Evolutionary conservation across 2,113 vertebrate species (phyloP).

Genomic region (Rallus limicola): DNA sequence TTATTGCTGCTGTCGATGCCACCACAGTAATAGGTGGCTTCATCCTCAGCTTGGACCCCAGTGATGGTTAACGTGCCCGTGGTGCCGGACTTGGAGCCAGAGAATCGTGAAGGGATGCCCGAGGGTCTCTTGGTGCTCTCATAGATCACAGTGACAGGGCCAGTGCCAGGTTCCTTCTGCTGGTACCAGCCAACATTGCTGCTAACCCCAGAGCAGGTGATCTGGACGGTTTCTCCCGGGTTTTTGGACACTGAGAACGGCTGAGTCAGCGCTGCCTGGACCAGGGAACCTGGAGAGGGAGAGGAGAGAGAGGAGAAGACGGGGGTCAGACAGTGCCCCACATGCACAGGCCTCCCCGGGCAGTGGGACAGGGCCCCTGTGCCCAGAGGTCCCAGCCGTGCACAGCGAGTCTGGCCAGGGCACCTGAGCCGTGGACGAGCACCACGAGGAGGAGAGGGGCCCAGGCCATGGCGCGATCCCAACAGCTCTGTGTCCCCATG

Average conservation of each 20-base stretch:
- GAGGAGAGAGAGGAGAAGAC: neutral
- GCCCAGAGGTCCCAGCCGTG: too few species aligned
- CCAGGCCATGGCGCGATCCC: neutral
- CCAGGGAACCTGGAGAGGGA: neutral
- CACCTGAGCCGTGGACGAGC: constrained; percentile 15
- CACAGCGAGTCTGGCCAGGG: neutral
- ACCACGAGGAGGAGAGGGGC: neutral
- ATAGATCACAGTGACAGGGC: neutral
- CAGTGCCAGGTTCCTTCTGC: neutral
- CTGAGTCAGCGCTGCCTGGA: neutral
- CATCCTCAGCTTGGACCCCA: neutral
- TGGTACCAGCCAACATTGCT: neutral
- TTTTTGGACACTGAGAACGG: fast-evolving
- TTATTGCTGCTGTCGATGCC: neutral
- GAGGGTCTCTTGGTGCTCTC: neutral
- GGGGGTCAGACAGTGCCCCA: too few species aligned
- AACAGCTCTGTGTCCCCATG: neutral
- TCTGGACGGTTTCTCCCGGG: fast-evolving
- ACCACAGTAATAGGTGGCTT: neutral
- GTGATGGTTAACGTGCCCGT: neutral
- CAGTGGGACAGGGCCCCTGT: too few species aligned
- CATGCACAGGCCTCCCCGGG: neutral
- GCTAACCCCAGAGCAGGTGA: neutral
- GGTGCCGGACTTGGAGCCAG: fast-evolving
- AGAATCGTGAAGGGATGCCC: neutral